Conservation (phyloP, 2,888 invertebrate species). For the Pachydiplax longipennis region DNA sequence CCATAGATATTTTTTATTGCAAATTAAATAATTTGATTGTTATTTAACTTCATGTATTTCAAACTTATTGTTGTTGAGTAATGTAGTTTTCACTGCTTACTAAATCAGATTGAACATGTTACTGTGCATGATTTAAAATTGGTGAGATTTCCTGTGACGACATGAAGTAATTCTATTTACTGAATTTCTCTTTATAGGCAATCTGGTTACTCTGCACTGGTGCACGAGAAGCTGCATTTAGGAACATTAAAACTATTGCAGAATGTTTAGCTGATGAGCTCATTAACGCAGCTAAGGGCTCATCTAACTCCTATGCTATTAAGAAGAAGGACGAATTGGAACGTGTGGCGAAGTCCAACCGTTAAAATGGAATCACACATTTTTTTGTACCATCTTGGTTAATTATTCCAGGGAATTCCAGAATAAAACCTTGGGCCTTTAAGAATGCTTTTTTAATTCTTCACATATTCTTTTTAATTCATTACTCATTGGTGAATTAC, state of each 20-base stretch:
- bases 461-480: too few relatives aligned
- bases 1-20: too few relatives aligned
- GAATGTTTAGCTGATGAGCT: slow-evolving; percentile 99
- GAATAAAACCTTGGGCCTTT: slow-evolving; percentile 23
- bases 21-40: too few relatives aligned
- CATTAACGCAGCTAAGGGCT: slow-evolving; percentile 99
- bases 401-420: slow-evolving; percentile 36
- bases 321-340: slow-evolving; percentile 99
- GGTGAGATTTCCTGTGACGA: too few relatives aligned
- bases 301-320: slow-evolving; percentile 99
- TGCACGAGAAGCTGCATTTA: slow-evolving; percentile 98
- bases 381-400: slow-evolving; percentile 46
- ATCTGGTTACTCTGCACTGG: slow-evolving; percentile 99
- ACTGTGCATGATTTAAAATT: too few relatives aligned
- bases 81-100: too few relatives aligned
- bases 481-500: too few relatives aligned
- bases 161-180: background rate
- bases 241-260: slow-evolving; percentile 99
- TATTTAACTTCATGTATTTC: too few relatives aligned
- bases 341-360: slow-evolving; percentile 99
- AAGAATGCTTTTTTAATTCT: background rate
- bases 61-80: too few relatives aligned
- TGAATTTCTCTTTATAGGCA: slow-evolving; percentile 64
- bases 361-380: slow-evolving; percentile 72
- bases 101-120: too few relatives aligned